phyloP scores from a whole-genome alignment of 1,140 invertebrate species.

The Drosophila truncata region DNA sequence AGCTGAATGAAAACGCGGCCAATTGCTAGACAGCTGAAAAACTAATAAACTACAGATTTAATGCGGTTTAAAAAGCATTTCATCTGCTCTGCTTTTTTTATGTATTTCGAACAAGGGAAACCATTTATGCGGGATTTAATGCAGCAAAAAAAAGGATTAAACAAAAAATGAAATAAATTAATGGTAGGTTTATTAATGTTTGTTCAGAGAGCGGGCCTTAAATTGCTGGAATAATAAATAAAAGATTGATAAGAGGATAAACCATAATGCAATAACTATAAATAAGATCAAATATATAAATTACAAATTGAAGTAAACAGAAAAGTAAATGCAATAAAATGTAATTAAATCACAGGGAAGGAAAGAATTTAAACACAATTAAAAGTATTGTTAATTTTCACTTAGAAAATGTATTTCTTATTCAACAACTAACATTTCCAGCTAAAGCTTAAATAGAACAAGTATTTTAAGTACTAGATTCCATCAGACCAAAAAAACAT shows the following conservation, averaged over 20 bases:
- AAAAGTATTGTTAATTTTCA: too few relatives aligned
- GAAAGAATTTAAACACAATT: not conserved
- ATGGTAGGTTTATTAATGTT: not conserved
- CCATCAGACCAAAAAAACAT: not conserved
- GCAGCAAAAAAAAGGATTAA: not conserved
- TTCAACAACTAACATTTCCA: not conserved
- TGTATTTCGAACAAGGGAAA: not conserved
- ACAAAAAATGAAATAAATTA: not conserved
- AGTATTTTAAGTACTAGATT: not conserved
- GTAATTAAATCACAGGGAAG: not conserved
- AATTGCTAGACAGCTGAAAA: slow-evolving; percentile 20
- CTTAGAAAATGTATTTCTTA: not conserved
- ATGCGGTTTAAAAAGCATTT: slow-evolving; percentile 11
- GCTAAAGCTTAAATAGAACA: not conserved
- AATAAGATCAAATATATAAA: not conserved
- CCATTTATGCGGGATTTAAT: not conserved
- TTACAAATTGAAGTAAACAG: too few relatives aligned
- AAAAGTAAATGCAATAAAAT: not conserved
- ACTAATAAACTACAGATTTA: slow-evolving; percentile 35
- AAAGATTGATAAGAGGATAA: not conserved
- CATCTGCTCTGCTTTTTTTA: not conserved
- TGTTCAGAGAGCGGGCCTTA: not conserved
- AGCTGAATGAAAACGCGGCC: slow-evolving; percentile 34
- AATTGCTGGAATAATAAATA: not conserved
- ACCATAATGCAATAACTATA: not conserved